Percentiles rank a stretch among this genome's conserved stretches.
Conservation (phyloP, 2,113 vertebrate genomes). For the Alligator sinensis region DNA sequence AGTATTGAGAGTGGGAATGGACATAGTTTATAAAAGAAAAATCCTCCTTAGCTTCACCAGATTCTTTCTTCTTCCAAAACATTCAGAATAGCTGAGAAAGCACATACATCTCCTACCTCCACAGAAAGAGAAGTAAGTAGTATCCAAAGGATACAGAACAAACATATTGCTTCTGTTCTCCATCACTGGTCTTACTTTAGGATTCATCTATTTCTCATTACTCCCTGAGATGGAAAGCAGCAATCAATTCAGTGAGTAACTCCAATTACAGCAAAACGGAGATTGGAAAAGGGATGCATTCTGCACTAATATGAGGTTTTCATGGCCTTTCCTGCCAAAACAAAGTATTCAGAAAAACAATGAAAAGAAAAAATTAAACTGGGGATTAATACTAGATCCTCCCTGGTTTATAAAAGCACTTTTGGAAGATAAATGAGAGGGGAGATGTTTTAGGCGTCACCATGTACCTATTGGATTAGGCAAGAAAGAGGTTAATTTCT, state of each 20-base stretch:
- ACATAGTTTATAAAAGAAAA: too few species aligned
- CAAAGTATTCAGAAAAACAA: neutral
- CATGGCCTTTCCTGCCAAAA: neutral
- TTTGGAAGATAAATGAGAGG: neutral
- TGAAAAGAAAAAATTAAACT: neutral
- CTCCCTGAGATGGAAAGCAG: neutral
- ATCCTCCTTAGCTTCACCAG: too few species aligned
- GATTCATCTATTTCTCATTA: neutral
- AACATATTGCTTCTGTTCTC: neutral
- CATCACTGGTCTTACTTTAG: neutral
- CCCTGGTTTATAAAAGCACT: neutral
- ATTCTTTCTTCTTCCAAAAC: neutral
- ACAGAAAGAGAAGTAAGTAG: too few species aligned
- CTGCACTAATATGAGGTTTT: neutral
- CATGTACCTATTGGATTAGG: too few species aligned
- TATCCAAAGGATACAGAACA: fast-evolving
- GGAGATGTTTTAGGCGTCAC: too few species aligned
- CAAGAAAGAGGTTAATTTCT: too few species aligned
- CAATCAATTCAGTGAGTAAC: neutral
- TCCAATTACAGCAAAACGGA: neutral
- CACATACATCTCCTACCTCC: too few species aligned
- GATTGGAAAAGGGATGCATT: neutral
- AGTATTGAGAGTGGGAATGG: too few species aligned
- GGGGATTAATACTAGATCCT: neutral
- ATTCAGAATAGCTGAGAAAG: neutral